These are phyloP conservation scores for Drosophila maculinotata DNA, from an alignment of 2,888 invertebrate genomes.

Conservation along the genomic window DNA sequence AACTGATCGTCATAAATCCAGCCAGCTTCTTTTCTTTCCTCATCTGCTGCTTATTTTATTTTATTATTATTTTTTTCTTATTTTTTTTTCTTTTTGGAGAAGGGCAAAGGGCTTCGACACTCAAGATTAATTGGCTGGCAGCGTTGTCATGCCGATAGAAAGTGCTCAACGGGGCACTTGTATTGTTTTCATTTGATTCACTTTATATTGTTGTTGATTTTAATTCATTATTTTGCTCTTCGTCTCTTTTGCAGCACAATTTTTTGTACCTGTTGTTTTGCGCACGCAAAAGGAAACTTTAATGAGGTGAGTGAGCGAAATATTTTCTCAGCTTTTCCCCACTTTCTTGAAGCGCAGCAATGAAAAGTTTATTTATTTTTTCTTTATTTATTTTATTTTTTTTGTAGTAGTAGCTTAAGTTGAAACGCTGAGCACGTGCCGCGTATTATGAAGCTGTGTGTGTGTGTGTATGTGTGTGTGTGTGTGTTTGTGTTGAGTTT, in stretches of 20 bases:
- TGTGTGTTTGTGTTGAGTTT: constrained; percentile 32
- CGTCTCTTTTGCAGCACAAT: constrained; percentile 57
- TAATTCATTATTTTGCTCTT: neutral
- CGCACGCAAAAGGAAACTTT: constrained; percentile 56
- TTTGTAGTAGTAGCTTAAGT: constrained; percentile 44
- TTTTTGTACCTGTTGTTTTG: constrained; percentile 75
- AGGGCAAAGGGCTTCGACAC: constrained; percentile 41
- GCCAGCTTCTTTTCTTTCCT: constrained; percentile 26
- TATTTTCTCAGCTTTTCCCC: neutral
- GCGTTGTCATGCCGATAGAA: constrained; percentile 46
- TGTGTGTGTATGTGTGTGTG: constrained; percentile 13
- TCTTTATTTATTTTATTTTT: neutral
- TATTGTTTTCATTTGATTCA: constrained; percentile 23
- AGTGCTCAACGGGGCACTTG: constrained; percentile 5
- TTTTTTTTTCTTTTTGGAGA: constrained; percentile 1
- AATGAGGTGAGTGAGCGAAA: constrained; percentile 62
- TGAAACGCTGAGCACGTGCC: constrained; percentile 70
- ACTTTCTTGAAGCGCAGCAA: constrained; percentile 21
- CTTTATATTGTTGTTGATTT: neutral
- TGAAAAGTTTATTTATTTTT: constrained; percentile 39
- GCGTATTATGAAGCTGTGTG: constrained; percentile 55
- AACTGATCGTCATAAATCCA: constrained; percentile 75
- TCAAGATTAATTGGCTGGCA: constrained; percentile 52
- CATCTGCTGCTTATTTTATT: neutral
- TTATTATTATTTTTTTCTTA: too few relatives aligned